Evolutionary conservation across 2,797 vertebrate species (phyloP).

Genomic region (Xiphophorus birchmanni): DNA sequence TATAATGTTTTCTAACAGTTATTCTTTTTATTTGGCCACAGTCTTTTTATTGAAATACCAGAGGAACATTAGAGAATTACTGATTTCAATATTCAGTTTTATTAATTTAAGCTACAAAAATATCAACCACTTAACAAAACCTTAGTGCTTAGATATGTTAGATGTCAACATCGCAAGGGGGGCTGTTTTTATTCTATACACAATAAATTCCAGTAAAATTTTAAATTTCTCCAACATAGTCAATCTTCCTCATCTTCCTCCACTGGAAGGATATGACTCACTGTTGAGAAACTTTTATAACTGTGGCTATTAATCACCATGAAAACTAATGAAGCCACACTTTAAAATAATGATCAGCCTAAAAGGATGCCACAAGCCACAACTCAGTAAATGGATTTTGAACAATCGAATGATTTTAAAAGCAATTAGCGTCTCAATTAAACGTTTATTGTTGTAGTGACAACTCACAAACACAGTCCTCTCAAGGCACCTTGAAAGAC

Average conservation of each 20-base stretch:
- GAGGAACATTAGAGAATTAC: background rate
- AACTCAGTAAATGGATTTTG: background rate
- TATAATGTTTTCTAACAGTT: background rate
- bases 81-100: background rate
- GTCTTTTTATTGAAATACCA: background rate
- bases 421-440: background rate
- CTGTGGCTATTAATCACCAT: background rate
- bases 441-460: background rate
- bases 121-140: background rate
- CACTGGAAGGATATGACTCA: background rate
- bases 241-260: background rate
- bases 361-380: background rate
- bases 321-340: background rate
- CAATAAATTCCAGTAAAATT: background rate
- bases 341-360: background rate
- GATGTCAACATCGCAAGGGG: background rate
- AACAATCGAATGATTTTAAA: background rate
- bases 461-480: background rate
- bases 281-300: background rate
- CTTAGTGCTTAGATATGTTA: background rate
- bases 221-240: background rate
- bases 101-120: background rate
- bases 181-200: background rate
- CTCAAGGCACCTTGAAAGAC: background rate
- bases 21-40: background rate